phyloP scores from a whole-genome alignment of 2,888 invertebrate species.

The Biston betularia region DNA sequence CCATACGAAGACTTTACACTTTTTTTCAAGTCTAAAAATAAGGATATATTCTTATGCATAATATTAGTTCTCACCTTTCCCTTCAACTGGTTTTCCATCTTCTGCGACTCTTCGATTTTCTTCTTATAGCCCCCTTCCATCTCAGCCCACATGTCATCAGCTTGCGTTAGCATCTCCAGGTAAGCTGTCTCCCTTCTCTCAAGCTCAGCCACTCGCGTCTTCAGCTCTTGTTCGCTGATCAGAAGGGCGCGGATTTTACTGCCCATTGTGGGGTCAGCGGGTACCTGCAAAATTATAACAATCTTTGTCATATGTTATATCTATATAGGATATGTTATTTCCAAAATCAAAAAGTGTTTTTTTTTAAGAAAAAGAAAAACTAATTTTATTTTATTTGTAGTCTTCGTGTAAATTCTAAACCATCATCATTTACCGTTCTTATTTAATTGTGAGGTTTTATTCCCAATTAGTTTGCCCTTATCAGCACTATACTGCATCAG shows the following conservation, averaged over 20 bases:
- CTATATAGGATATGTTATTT: too few species aligned
- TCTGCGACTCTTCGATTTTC: constrained; percentile 82
- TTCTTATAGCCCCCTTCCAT: constrained; percentile 88
- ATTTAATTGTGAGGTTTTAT: too few species aligned
- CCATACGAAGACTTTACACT: too few species aligned
- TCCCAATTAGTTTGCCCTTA: too few species aligned
- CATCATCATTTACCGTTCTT: too few species aligned
- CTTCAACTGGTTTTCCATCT: constrained; percentile 78
- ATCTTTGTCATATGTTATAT: not conserved
- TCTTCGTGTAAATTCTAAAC: too few species aligned
- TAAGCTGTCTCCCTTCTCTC: constrained; percentile 89
- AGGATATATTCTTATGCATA: too few species aligned
- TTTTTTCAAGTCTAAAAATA: too few species aligned
- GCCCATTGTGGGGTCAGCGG: constrained; percentile 61
- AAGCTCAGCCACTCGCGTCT: constrained; percentile 87
- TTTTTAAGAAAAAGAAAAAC: too few species aligned
- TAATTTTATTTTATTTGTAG: too few species aligned
- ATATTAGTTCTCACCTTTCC: constrained; percentile 73
- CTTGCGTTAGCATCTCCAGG: constrained; percentile 89
- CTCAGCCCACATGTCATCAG: constrained; percentile 90
- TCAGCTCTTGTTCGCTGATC: constrained; percentile 86
- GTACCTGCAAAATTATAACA: constrained; percentile 55
- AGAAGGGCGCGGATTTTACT: constrained; percentile 73
- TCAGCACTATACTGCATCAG: too few species aligned
- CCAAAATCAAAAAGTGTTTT: too few species aligned